Base-by-base conservation (phyloP, 53 echinoderm and acorn worm species). In the Antedon mediterranea region DNA sequence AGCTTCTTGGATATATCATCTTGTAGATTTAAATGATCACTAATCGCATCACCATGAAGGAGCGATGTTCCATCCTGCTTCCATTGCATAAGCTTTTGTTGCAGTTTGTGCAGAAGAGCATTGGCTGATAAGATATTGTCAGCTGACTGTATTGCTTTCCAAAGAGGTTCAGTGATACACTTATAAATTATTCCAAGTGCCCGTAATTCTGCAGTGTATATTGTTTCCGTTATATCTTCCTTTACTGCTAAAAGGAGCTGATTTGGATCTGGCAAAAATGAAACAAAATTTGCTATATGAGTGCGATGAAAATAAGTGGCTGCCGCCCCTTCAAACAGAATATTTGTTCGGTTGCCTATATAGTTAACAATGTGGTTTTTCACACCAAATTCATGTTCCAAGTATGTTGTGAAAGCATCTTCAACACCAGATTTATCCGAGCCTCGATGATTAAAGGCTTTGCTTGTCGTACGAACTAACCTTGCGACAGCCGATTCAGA, bases 311-410 rank as follows among this genome's bases (percentile, higher is more conserved):
- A 88, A 43, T 78, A 88, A 1, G 78, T 32, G 6, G 78, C 76
- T 34, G 81, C 81, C 15, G 87, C 80, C 0, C 83, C 83, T 80
- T 87, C 84, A 28, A 87, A 87, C 4, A 83, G 13, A 32, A 87
- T 87, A 71, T 87, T 87, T 5, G 84, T 78, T 29, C 83, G 30
- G 41, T 87, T 87, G 28, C 87, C 87, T 18, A 87, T 31, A 34
- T 83, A 84, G 42, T 87, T 28, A 1, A 78, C 81, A 18, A 87
- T 30, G 27, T 75, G 30, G 34, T 84, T 84, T 32, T 73, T 78
- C 7, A 77, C 80, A n/a, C 43, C 78, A 73, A 28, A 34, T 0
- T 44, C 79, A 26, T 87, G 72, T 71, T 83, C 43, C 20, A 80
- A 34, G 74, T 77, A 87, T 1, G 83, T 28, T 27, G 83, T 77